Conservation (phyloP, 1,140 invertebrate genomes). For the Arctopsyche grandis region DNA sequence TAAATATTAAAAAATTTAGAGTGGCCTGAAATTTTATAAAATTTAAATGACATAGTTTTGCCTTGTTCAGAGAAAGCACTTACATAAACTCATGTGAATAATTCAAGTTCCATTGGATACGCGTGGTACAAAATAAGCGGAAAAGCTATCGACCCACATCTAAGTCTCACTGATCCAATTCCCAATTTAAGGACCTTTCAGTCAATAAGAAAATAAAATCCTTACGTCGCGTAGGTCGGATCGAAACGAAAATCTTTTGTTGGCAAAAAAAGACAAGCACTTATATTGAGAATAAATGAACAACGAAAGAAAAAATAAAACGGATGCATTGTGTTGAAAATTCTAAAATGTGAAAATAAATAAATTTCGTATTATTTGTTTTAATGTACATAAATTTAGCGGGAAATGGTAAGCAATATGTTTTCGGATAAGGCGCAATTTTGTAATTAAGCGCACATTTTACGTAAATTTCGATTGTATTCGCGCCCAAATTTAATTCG, state of each 20-base stretch:
- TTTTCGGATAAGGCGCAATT: too few species aligned
- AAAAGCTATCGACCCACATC: slow-evolving; percentile 17
- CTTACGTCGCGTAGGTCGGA: background rate
- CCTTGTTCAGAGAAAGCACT: background rate
- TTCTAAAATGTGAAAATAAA: too few species aligned
- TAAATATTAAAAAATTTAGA: too few species aligned
- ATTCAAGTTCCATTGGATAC: slow-evolving; percentile 18
- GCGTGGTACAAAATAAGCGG: background rate
- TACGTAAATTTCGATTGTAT: background rate
- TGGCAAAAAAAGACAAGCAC: background rate
- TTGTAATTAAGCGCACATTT: background rate
- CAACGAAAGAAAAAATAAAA: background rate
- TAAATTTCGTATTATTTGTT: too few species aligned
- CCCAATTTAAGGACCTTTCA: slow-evolving; percentile 25
- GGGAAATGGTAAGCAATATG: too few species aligned
- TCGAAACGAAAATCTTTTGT: slow-evolving; percentile 11
- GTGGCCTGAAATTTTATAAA: too few species aligned
- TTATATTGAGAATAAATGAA: background rate
- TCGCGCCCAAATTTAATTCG: background rate
- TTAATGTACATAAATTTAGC: too few species aligned
- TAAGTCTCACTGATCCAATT: slow-evolving; percentile 14
- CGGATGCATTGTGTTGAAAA: background rate
- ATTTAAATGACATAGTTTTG: too few species aligned
- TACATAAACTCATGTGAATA: slow-evolving; percentile 6
- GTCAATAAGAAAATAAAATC: background rate